Evolutionary conservation across 2,888 invertebrate genomes (phyloP).

Genomic region (Drosophila mercatorum): DNA sequence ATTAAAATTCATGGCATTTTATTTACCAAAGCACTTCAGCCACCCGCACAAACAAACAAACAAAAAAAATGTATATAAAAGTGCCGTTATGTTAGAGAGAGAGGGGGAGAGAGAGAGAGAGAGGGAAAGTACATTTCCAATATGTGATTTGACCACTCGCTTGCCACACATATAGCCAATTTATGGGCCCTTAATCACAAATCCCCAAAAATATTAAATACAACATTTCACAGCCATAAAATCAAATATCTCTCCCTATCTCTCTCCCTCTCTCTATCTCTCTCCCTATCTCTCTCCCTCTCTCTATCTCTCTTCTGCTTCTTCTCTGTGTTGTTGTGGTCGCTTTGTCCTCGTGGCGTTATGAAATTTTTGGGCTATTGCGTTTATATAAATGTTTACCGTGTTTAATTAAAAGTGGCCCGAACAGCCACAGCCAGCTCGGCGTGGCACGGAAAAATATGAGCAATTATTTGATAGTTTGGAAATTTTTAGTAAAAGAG

Average conservation of each 20-base stretch:
- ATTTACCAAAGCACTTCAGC: constrained; percentile 45
- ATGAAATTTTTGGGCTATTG: constrained; percentile 15
- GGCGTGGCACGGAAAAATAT: neutral
- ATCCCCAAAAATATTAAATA: constrained; percentile 16
- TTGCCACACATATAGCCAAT: constrained; percentile 31
- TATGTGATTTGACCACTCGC: constrained; percentile 26
- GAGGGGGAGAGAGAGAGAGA: neutral
- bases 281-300: neutral
- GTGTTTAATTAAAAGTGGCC: constrained; percentile 16
- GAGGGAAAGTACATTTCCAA: constrained; percentile 12
- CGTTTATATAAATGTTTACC: constrained; percentile 13
- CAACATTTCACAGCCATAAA: constrained; percentile 27
- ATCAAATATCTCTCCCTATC: neutral
- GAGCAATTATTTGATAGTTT: constrained; percentile 5
- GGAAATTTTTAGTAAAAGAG: neutral
- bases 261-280: neutral
- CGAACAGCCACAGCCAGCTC: too few relatives aligned
- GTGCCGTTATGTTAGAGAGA: constrained; percentile 15
- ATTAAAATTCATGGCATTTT: constrained; percentile 65
- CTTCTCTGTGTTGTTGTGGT: neutral
- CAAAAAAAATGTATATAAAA: neutral
- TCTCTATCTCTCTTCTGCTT: neutral
- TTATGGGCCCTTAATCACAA: constrained; percentile 26
- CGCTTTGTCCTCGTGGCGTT: constrained; percentile 8
- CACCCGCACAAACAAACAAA: constrained; percentile 24